Evolutionary conservation across 2,888 invertebrate species (phyloP), one percentile per base, ranked within the genome.

Genomic region (Taenaris catops): DNA sequence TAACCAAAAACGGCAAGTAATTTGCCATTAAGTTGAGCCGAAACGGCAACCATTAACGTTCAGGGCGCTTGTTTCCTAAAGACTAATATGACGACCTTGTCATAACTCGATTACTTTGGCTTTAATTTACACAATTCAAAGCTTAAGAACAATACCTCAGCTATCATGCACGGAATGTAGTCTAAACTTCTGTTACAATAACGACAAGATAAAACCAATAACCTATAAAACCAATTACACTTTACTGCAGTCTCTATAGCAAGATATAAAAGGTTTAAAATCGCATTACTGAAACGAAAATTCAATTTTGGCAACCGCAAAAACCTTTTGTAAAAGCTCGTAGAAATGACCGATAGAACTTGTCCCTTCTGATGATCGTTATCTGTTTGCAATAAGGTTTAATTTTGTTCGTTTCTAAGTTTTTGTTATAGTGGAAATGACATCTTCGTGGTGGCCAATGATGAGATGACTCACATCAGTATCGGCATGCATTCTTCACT

Each of bases 391-490:
- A 7, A 41, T 63, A 68, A 38, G 41, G 49, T 31, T 34, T 35
- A 38, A 39, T 57, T 58, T 69, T 14, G 54, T 10, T 50, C 58
- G 49, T 25, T 27, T 26, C 23, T 4, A 2, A 25, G 59, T 27
- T 59, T 47, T 29, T 14, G 18, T 44, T 46, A 50, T n/a, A 29
- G 0, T 60, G 63, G 68, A 44, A 29, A 41, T 55, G 57, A 55
- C 57, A 41, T 51, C 70, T 68, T 65, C 68, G 71, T 57, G 75
- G 76, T 79, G 80, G 78, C 65, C 78, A 67, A 54, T 74, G 74
- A 71, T 70, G 69, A 63, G 65, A 69, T 79, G 80, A 81, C 50
- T 81, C 80, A 80, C 68, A 61, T 67, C 63, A 63, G 58, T 69
- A 71, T 72, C 68, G 58, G 56, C 48, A 58, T 66, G 70, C 80